Percentiles rank a stretch among this genome's conserved stretches.
Evolutionary conservation across 2,113 vertebrate species (phyloP).

Genomic region (Hypocryptadius cinnamomeus): DNA sequence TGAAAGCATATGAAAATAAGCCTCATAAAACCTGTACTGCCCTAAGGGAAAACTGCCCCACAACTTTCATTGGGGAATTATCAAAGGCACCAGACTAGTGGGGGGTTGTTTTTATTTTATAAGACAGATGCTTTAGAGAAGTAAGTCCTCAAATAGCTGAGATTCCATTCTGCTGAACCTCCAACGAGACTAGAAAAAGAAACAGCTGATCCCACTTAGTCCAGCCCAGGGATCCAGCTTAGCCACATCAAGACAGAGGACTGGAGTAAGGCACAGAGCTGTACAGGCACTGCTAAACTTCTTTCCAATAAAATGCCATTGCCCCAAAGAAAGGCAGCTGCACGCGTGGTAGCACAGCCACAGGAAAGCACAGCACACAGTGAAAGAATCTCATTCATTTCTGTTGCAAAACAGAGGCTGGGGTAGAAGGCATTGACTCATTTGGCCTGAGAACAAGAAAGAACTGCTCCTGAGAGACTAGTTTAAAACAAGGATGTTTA

Average conservation of each 20-base stretch:
- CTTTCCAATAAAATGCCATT: neutral
- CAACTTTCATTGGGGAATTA: slow-evolving; percentile 29
- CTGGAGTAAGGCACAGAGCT: neutral
- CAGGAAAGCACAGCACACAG: neutral
- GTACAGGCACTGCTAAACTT: neutral
- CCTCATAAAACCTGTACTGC: slow-evolving; percentile 13
- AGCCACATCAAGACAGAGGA: slow-evolving; percentile 25
- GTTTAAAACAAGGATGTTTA: neutral
- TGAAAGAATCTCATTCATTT: neutral
- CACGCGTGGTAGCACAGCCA: rapidly evolving
- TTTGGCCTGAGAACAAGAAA: neutral
- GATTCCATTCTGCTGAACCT: slow-evolving; percentile 47
- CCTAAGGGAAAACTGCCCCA: slow-evolving; percentile 21
- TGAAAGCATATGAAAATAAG: slow-evolving; percentile 48
- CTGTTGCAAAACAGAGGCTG: neutral
- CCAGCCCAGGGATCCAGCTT: slow-evolving; percentile 2
- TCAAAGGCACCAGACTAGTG: slow-evolving; percentile 32
- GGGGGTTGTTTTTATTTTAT: slow-evolving; percentile 39
- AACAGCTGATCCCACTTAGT: slow-evolving; percentile 44
- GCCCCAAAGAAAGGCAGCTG: neutral
- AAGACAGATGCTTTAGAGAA: slow-evolving; percentile 57
- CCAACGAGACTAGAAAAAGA: slow-evolving; percentile 6
- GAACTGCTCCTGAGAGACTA: neutral
- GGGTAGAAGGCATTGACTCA: neutral
- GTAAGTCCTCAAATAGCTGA: slow-evolving; percentile 45